phyloP scores from a whole-genome alignment of 2,888 invertebrate species.

The Pyrrhosoma nymphula region DNA sequence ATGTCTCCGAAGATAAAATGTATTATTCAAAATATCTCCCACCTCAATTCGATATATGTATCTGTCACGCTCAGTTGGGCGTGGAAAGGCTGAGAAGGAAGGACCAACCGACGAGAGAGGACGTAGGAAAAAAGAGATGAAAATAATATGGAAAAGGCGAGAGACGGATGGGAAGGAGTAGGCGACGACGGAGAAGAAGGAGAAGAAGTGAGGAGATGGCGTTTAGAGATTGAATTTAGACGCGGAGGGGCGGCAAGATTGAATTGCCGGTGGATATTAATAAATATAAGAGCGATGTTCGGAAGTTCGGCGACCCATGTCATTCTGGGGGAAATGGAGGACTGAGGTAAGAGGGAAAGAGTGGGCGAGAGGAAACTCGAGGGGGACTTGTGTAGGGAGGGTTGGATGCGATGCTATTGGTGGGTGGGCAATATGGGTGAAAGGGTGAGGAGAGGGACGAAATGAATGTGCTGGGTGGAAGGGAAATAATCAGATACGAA shows the following conservation, averaged over 20 bases:
- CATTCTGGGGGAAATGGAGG: neutral
- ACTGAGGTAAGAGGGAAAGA: neutral
- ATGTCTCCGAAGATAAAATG: too few relatives aligned
- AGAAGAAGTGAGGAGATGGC: neutral
- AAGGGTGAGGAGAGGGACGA: neutral
- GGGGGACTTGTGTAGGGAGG: neutral
- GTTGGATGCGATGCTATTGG: neutral
- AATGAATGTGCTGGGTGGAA: neutral
- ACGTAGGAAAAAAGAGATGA: neutral
- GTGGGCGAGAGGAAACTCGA: neutral
- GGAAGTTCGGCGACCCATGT: slow-evolving; percentile 26
- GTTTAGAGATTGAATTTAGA: slow-evolving; percentile 5
- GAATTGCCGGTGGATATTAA: slow-evolving; percentile 45
- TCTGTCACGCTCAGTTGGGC: neutral
- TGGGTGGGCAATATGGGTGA: neutral
- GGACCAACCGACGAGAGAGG: too few relatives aligned
- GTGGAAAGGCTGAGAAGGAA: neutral
- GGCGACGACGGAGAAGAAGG: neutral
- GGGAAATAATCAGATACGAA: neutral
- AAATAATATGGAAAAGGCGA: neutral
- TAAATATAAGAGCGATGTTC: slow-evolving; percentile 13
- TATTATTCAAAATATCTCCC: too few relatives aligned
- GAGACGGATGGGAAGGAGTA: neutral
- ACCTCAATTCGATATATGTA: neutral
- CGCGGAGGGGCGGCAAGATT: neutral